phyloP scores from a whole-genome alignment of 2,113 vertebrate species.

The Romanogobio albipinnatus region DNA sequence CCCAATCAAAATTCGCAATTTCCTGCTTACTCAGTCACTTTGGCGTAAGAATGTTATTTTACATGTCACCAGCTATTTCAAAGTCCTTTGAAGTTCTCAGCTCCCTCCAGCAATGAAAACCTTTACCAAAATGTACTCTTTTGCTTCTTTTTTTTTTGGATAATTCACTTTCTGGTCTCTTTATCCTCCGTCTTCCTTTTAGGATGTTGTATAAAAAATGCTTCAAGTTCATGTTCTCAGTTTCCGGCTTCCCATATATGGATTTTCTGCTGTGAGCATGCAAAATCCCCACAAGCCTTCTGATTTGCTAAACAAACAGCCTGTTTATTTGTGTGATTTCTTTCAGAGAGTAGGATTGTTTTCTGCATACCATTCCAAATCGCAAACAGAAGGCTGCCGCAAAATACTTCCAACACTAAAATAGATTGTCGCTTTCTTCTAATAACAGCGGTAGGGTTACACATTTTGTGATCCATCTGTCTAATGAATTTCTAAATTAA shows the following conservation, averaged over 20 bases:
- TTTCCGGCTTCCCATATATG: background rate
- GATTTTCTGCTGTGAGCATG: background rate
- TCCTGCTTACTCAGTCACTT: too few species aligned
- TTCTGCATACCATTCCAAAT: background rate
- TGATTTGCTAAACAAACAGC: background rate
- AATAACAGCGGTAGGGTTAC: background rate
- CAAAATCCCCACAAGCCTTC: background rate
- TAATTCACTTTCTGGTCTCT: background rate
- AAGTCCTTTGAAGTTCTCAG: background rate
- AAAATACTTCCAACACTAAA: background rate
- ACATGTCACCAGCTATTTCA: background rate
- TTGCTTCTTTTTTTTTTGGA: background rate
- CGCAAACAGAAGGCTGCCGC: background rate
- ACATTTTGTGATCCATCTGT: background rate
- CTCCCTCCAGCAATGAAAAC: background rate
- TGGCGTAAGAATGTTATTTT: too few species aligned
- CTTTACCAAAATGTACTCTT: too few species aligned
- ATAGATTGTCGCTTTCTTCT: background rate
- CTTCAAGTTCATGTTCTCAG: background rate
- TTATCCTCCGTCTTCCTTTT: background rate
- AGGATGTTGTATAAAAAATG: background rate
- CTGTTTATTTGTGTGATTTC: background rate
- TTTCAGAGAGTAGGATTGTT: background rate
- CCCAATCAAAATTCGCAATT: too few species aligned
- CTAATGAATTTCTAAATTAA: slow-evolving; percentile 8